A percentile compares a stretch with the other conserved stretches of the same genome.
These are phyloP conservation scores for Plumapathes pennacea DNA, from an alignment of 92 coral and sea anemone species.

Conservation along the genomic window DNA sequence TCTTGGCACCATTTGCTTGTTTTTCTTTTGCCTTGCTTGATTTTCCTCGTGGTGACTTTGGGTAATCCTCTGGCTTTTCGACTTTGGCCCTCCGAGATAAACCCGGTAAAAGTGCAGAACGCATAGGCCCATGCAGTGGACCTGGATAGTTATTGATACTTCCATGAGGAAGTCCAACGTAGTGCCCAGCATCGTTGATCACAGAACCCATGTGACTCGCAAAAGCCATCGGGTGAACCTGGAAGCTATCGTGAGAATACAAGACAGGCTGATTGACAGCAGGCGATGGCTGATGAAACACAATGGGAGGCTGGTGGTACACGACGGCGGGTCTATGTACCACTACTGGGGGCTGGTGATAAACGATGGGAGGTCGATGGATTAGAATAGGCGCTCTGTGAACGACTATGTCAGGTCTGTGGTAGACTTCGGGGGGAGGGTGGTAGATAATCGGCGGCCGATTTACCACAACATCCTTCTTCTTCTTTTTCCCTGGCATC, in stretches of 20 bases:
- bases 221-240: conserved; percentile 82
- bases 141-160: conserved; percentile 79
- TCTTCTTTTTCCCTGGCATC: conserved; percentile 58
- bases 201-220: conserved; percentile 93
- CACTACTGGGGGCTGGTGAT: conserved; percentile 96
- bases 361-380: conserved; percentile 97
- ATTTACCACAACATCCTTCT: conserved; percentile 97
- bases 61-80: conserved; percentile 43
- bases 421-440: conserved; percentile 99
- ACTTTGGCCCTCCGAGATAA: conserved; percentile 51
- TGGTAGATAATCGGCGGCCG: conserved; percentile 99
- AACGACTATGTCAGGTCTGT: conserved; percentile 96
- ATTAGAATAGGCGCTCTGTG: conserved; percentile 97
- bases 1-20: conserved; percentile 64
- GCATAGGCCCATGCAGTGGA: conserved; percentile 9
- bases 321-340: conserved; percentile 99
- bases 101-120: conserved; percentile 6
- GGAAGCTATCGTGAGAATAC: conserved; percentile 90
- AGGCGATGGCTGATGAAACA: conserved; percentile 97
- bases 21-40: conserved; percentile 15
- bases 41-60: neutral
- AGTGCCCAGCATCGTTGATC: conserved; percentile 93
- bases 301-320: conserved; percentile 96
- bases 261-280: conserved; percentile 96
- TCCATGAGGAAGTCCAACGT: conserved; percentile 90